Evolutionary conservation across 2,888 invertebrate genomes (phyloP).

Genomic region (Meiosimyza decipiens): DNA sequence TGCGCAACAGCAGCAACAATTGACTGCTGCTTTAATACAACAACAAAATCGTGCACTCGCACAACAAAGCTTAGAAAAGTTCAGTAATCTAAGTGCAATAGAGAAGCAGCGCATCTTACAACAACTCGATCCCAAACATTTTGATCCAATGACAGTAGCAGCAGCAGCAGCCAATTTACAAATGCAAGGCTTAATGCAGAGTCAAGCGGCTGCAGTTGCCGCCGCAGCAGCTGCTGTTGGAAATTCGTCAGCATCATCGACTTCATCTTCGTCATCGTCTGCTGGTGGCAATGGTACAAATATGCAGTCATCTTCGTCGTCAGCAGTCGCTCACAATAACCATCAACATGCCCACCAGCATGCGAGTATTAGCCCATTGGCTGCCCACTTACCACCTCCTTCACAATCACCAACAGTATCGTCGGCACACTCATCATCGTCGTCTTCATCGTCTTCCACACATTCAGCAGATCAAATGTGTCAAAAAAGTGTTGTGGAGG

Average conservation of each 20-base stretch:
- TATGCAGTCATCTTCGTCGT: constrained; percentile 11
- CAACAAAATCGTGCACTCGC: constrained; percentile 74
- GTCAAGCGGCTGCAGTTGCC: constrained; percentile 57
- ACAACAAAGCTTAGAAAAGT: constrained; percentile 75
- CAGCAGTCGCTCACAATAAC: constrained; percentile 32
- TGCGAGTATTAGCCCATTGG: constrained; percentile 39
- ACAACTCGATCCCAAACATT: constrained; percentile 68
- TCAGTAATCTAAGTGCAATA: constrained; percentile 68
- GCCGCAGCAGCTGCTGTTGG: constrained; percentile 44
- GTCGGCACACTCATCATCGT: constrained; percentile 43
- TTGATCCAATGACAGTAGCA: constrained; percentile 62
- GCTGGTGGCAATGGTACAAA: constrained; percentile 20
- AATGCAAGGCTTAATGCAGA: constrained; percentile 61
- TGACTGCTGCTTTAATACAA: constrained; percentile 73
- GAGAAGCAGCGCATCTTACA: constrained; percentile 71
- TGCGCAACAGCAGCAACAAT: constrained; percentile 74
- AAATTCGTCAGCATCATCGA: constrained; percentile 37
- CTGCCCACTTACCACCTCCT: constrained; percentile 53
- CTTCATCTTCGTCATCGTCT: constrained; percentile 36
- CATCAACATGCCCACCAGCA: constrained; percentile 45
- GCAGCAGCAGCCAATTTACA: constrained; percentile 62
- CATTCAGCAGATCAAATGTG: constrained; percentile 58
- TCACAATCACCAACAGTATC: constrained; percentile 57
- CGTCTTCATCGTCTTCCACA: constrained; percentile 54
- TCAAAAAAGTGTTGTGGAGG: constrained; percentile 62